These are phyloP conservation scores for Acrossocheilus wenchowensis DNA, from an alignment of 2,797 vertebrate genomes.

Conservation along the genomic window DNA sequence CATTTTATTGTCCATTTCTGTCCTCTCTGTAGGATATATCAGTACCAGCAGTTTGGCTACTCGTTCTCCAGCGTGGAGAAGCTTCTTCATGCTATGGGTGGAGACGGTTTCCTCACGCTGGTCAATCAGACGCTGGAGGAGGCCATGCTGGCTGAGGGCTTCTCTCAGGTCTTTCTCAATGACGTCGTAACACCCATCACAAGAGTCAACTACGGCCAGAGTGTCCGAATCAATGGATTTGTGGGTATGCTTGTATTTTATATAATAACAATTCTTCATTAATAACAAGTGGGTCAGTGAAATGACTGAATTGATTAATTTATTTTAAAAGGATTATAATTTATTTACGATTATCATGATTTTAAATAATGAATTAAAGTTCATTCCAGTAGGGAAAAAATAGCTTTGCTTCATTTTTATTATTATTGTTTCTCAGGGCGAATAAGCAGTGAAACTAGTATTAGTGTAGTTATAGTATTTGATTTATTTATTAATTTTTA, in stretches of 20 bases:
- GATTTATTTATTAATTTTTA: not conserved
- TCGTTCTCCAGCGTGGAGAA: conserved; percentile 89
- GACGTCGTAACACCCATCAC: conserved; percentile 84
- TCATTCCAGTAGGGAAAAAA: not conserved
- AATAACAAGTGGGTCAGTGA: not conserved
- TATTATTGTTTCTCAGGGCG: not conserved
- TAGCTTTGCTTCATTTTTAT: not conserved
- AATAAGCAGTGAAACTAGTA: not conserved
- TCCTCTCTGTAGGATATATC: conserved; percentile 85
- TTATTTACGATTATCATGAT: too few species aligned
- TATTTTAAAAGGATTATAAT: not conserved
- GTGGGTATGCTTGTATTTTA: conserved; percentile 79
- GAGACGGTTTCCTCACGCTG: conserved; percentile 77
- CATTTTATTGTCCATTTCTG: not conserved
- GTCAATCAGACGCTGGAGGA: conserved; percentile 90
- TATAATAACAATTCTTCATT: not conserved
- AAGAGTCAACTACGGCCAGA: conserved; percentile 87
- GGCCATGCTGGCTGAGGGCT: conserved; percentile 84
- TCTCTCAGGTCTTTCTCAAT: conserved; percentile 89
- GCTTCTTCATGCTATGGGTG: conserved; percentile 88
- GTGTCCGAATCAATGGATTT: conserved; percentile 81
- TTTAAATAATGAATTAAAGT: not conserved
- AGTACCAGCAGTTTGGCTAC: conserved; percentile 91
- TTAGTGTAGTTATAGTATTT: not conserved
- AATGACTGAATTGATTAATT: not conserved